Evolutionary conservation across 1,140 invertebrate species (phyloP), one percentile per base, ranked within the genome.

Genomic region (Halictus rubicundus): DNA sequence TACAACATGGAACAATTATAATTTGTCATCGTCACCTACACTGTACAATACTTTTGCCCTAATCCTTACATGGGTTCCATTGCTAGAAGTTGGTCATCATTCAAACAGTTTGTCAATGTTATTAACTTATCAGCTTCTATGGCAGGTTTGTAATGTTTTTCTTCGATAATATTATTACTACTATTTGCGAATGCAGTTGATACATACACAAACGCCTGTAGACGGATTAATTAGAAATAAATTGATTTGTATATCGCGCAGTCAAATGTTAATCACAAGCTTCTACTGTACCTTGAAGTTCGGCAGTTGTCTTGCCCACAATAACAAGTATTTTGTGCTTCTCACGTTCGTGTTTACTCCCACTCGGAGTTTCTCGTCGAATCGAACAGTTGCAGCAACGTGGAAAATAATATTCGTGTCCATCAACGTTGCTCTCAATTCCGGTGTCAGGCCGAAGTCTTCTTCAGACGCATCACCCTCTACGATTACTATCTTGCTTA

Each of bases 371-470:
- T 95, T 94, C n/a, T n/a, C n/a, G n/a, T n/a, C n/a, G n/a, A n/a
- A n/a, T n/a, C n/a, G n/a, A n/a, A n/a, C n/a, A n/a, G 97, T 98
- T 0, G 98, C 98, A 3, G 98, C 98, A 8, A 95, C 96, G 88
- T 98, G 97, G 90, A 98, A 97, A n/a, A 98, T 95, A 65, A 98
- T 93, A 32, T 95, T 77, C 1, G 88, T 85, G 23, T 94, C 88
- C 60, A 88, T 85, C 4, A 97, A 84, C 8, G 91, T 80, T 65
- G 94, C 72, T 9, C 91, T 83, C 88, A 95, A 93, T 27, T 93
- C 86, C 6, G 90, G 78, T 32, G 92, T 94, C 5, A 97, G 89
- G 9, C 95, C 96, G 1, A 96, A 90, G 49, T 94, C 93, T 8
- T 91, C 88, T 42, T 93, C 69, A 27, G 92, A 89, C 10, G 95